Percentiles rank a stretch among this genome's conserved stretches.
Conservation (phyloP, 2,797 vertebrate genomes). For the Hemibagrus guttatus region DNA sequence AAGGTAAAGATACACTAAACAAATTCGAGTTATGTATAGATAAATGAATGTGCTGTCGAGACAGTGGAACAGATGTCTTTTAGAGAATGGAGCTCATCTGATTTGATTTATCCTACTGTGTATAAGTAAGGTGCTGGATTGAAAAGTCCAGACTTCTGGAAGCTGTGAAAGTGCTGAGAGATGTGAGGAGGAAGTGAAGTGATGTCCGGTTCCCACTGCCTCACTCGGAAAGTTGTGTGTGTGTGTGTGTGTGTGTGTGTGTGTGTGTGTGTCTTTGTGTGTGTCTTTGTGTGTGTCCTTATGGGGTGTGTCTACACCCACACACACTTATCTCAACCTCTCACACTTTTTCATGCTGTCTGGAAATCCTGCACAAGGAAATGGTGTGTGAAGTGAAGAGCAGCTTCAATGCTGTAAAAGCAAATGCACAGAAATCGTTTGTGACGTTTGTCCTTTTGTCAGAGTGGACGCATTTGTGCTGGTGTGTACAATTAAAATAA, state of each 20-base stretch:
- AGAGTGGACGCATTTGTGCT: neutral
- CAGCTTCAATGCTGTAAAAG: neutral
- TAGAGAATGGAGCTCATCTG: neutral
- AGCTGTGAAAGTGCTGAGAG: slow-evolving; percentile 14
- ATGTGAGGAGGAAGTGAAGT: slow-evolving; percentile 19
- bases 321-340: slow-evolving; percentile 20
- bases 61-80: neutral
- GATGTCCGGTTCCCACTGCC: slow-evolving; percentile 28
- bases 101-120: neutral
- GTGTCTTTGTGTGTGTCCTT: slow-evolving; percentile 1
- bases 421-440: neutral
- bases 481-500: neutral
- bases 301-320: neutral
- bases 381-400: neutral
- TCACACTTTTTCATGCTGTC: slow-evolving; percentile 2
- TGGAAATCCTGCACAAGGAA: neutral
- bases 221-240: slow-evolving; percentile 16
- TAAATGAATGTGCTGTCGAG: neutral
- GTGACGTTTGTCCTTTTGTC: neutral
- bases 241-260: slow-evolving; percentile 8
- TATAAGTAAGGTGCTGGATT: neutral
- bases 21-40: neutral
- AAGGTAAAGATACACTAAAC: neutral
- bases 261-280: too few relatives aligned
- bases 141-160: neutral